These are phyloP conservation scores for Trichomycterus rosablanca DNA, from an alignment of 2,113 vertebrate species.

Conservation along the genomic window DNA sequence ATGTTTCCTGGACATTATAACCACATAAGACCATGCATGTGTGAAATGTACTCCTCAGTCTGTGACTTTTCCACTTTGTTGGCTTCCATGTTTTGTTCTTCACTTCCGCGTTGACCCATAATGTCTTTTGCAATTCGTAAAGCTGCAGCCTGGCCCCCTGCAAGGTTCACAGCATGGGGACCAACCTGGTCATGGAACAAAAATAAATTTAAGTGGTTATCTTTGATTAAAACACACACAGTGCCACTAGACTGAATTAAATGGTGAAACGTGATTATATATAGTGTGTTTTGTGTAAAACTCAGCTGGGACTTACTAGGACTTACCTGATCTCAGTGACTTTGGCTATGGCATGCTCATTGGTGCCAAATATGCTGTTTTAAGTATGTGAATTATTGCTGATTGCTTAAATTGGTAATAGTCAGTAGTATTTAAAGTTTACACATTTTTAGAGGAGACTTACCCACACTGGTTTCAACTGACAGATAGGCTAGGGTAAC, in stretches of 20 bases:
- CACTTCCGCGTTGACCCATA: conserved; percentile 16
- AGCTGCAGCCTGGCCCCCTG: conserved; percentile 71
- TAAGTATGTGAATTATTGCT: no score
- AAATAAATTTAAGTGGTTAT: not conserved
- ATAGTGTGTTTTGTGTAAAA: no score
- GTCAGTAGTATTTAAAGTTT: no score
- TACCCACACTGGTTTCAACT: no score
- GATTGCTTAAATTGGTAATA: no score
- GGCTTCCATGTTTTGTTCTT: not conserved
- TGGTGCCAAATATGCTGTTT: no score
- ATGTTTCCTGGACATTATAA: conserved; percentile 44
- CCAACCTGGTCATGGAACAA: conserved; percentile 56
- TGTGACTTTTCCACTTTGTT: conserved; percentile 37
- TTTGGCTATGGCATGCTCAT: no score
- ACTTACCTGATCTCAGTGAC: no score
- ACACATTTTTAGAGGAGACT: no score
- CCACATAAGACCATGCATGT: conserved; percentile 72
- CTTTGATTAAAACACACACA: not conserved
- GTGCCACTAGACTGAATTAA: not conserved
- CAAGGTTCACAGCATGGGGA: conserved; percentile 73
- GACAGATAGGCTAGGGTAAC: no score
- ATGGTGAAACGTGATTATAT: no score
- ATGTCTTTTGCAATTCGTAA: conserved; percentile 64
- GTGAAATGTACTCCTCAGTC: conserved; percentile 63
- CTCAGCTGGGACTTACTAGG: no score